These are phyloP conservation scores for Dasysyrphus albostriatus DNA, from an alignment of 2,888 invertebrate species.

Conservation along the genomic window DNA sequence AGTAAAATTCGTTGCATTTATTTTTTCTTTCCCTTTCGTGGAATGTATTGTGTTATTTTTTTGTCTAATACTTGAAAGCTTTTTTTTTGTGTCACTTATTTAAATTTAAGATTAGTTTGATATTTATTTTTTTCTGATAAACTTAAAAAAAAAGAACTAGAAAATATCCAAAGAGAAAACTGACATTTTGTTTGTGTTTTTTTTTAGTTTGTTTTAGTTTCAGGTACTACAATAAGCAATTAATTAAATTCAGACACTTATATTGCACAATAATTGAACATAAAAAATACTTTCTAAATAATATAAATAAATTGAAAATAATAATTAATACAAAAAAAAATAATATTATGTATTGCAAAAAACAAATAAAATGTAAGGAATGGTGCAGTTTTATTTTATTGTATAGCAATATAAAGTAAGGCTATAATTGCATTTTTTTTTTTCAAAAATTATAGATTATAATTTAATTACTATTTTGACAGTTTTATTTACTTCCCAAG, in stretches of 20 bases:
- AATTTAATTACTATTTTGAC: slow-evolving; percentile 9
- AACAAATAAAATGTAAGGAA: slow-evolving; percentile 29
- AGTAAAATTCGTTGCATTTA: slow-evolving; percentile 71
- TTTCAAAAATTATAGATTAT: not conserved
- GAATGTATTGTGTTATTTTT: slow-evolving; percentile 67
- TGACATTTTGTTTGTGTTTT: slow-evolving; percentile 26
- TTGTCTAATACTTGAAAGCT: slow-evolving; percentile 64
- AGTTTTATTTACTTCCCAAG: not conserved
- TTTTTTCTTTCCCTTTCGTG: slow-evolving; percentile 33
- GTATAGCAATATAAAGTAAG: not conserved
- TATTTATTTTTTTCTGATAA: slow-evolving; percentile 22
- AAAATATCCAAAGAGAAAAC: slow-evolving; percentile 4
- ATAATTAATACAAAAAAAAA: not conserved
- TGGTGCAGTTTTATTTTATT: slow-evolving; percentile 47
- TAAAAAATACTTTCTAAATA: slow-evolving; percentile 25
- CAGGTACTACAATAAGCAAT: slow-evolving; percentile 74
- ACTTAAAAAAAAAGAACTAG: not conserved
- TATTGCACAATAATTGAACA: slow-evolving; percentile 64
- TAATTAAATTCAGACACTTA: slow-evolving; percentile 56
- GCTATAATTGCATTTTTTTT: not conserved
- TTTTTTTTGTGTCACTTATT: slow-evolving; percentile 23
- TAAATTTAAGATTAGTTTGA: slow-evolving; percentile 4
- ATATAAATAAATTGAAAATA: slow-evolving; percentile 7
- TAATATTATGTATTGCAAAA: slow-evolving; percentile 31
- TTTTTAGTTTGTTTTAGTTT: slow-evolving; percentile 42